These are phyloP conservation scores for Agriotes lineatus DNA, from an alignment of 2,888 invertebrate genomes.

Conservation along the genomic window DNA sequence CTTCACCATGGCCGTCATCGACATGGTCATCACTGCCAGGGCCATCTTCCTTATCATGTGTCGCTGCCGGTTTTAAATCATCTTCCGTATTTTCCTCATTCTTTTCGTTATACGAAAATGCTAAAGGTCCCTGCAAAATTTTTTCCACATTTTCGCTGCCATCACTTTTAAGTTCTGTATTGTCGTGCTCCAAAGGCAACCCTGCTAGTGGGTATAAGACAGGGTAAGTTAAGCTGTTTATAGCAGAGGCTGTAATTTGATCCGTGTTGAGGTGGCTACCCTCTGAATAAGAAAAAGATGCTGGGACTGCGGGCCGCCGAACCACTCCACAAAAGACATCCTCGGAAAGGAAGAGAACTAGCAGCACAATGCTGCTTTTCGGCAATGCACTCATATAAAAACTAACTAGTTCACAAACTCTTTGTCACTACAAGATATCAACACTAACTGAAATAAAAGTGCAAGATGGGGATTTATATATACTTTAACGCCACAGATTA, in stretches of 20 bases:
- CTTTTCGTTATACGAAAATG: conserved; percentile 57
- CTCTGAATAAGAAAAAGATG: background rate
- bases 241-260: background rate
- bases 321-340: conserved; percentile 2
- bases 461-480: conserved; percentile 15
- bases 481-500: conserved; percentile 8
- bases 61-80: conserved; percentile 43
- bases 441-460: background rate
- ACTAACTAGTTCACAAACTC: background rate
- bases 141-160: conserved; percentile 62
- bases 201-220: conserved; percentile 10
- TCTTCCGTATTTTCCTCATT: conserved; percentile 38
- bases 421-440: background rate
- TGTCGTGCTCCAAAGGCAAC: conserved; percentile 5
- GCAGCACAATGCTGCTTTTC: conserved; percentile 41
- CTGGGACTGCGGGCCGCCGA: background rate
- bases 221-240: background rate
- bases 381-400: conserved; percentile 11
- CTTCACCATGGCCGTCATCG: conserved; percentile 27
- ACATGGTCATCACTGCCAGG: conserved; percentile 20
- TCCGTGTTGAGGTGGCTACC: background rate
- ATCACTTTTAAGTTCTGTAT: conserved; percentile 60
- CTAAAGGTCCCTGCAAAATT: conserved; percentile 55
- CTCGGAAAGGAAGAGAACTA: conserved; percentile 5
- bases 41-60: conserved; percentile 28